phyloP scores from a whole-genome alignment of 2,888 invertebrate species.

The Theretra japonica region DNA sequence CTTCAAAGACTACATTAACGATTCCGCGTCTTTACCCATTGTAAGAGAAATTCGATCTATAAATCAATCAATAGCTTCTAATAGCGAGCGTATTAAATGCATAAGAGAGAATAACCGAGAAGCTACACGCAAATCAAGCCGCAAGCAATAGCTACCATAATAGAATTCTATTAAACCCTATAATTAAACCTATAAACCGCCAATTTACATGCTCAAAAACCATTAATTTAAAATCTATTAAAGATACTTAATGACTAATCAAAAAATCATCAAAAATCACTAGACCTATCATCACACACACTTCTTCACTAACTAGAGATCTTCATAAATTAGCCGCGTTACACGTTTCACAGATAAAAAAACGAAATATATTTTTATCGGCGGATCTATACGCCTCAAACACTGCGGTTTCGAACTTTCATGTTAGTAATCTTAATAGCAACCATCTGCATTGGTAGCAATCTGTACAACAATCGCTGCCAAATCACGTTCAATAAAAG shows the following conservation, averaged over 20 bases:
- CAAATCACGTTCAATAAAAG: constrained; percentile 57
- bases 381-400: constrained; percentile 36
- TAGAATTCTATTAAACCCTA: constrained; percentile 10
- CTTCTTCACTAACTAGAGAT: background rate
- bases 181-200: background rate
- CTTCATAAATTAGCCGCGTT: constrained; percentile 9
- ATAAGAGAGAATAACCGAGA: no score
- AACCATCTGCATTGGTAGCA: constrained; percentile 9
- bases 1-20: no score
- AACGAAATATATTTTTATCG: constrained; percentile 9
- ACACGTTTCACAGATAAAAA: constrained; percentile 4
- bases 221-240: constrained; percentile 25
- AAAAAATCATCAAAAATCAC: background rate
- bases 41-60: no score
- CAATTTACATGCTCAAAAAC: constrained; percentile 7
- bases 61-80: no score
- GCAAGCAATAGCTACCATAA: background rate
- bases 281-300: background rate
- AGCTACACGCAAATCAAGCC: background rate
- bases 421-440: constrained; percentile 30
- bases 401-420: constrained; percentile 39
- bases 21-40: no score
- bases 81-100: no score
- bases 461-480: constrained; percentile 31
- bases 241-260: background rate